Evolutionary conservation across 2,113 vertebrate species (phyloP).

Genomic region (Salvelinus sp.): DNA sequence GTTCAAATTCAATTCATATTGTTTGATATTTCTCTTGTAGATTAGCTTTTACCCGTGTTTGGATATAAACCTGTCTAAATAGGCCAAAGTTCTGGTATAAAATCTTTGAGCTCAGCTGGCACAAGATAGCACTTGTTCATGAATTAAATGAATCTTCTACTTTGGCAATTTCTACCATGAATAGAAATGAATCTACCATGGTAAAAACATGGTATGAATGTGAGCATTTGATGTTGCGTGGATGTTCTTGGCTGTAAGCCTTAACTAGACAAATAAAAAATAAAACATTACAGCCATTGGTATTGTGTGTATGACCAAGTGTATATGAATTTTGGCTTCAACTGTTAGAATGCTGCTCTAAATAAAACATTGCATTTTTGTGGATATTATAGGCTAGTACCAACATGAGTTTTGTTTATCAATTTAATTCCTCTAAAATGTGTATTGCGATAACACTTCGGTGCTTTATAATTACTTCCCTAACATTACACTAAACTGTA

Average conservation of each 20-base stretch:
- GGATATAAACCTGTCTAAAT: slow-evolving; percentile 43
- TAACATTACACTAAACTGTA: not conserved
- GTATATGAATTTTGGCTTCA: not conserved
- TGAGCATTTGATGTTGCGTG: slow-evolving; percentile 27
- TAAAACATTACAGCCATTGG: slow-evolving; percentile 36
- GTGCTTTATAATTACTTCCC: not conserved
- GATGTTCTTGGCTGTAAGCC: slow-evolving; percentile 46
- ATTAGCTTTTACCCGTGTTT: slow-evolving; percentile 53
- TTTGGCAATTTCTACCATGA: slow-evolving; percentile 9
- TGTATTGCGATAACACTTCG: not conserved
- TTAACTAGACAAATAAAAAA: slow-evolving; percentile 52
- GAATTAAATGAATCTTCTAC: slow-evolving; percentile 21
- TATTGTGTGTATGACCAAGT: slow-evolving; percentile 7
- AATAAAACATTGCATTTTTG: not conserved
- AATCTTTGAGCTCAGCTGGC: slow-evolving; percentile 33
- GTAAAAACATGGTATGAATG: slow-evolving; percentile 12
- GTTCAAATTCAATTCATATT: slow-evolving; percentile 24
- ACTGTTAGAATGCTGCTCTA: not conserved
- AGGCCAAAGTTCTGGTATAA: slow-evolving; percentile 39
- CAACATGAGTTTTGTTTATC: not conserved
- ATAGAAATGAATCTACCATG: not conserved
- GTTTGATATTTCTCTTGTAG: slow-evolving; percentile 48
- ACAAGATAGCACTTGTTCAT: slow-evolving; percentile 34
- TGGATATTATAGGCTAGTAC: too few species aligned
- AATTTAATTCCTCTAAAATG: not conserved